Evolutionary conservation across 2,113 vertebrate species (phyloP), one percentile per base, ranked within the genome.

Genomic region (Hemiscyllium ocellatum): DNA sequence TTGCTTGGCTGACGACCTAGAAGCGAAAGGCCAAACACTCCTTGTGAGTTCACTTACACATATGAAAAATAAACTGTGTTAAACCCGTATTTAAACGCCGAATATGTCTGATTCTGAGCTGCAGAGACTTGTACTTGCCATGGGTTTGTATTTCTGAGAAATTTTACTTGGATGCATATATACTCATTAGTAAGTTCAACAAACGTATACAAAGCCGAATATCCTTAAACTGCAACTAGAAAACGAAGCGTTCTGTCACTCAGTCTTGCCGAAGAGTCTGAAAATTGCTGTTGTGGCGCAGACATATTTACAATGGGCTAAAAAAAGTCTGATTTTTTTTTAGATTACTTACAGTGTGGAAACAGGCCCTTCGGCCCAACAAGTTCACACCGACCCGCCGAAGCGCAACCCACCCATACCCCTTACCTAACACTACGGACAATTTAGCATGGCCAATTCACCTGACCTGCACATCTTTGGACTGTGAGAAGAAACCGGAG

Each of bases 1-100:
- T 52, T 7, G 19, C 66, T 93, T 29, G 29, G 22, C 1, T 80
- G 78, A 93, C 0, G 0, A 69, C 96, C 97, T 97, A 96, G 33
- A 86, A 96, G 78, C 26, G 1, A 33, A 76, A 96, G 76, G 96
- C 95, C 12, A 17, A 19, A 1, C 26, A 90, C n/a, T 61, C 15
- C 29, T 61, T 56, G 42, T 89, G 22, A 50, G 52, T 61, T 89
- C 10, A 33, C 61, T 47, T 47, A 47, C 42, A 47, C 42, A 47
- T 47, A 47, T 61, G 26, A 61, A 33, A 15, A 20, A 37, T 4
- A 29, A 89, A 3, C 56, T 61, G 24, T 47, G 42, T 61, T 7
- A 52, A 89, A 47, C 15, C 10, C 29, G 4, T 13, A 61, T 90
- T 24, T 90, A 52, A 90, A n/a, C 5, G 61, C 6, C 17, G 2